Base-by-base conservation (phyloP, 1,140 invertebrate species). In the Eciton burchellii region DNA sequence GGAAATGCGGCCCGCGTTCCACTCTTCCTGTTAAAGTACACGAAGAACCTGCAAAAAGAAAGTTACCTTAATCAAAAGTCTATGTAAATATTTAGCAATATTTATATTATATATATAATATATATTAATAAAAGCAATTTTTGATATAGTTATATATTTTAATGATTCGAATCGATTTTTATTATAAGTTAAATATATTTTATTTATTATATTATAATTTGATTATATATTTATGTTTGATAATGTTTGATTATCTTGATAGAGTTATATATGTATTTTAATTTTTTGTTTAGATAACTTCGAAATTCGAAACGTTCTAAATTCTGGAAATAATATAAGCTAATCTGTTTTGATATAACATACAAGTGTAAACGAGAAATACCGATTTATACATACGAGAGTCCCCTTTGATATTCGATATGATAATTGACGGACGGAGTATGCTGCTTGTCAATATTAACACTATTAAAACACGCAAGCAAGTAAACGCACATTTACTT, bases 1-100 rank as follows among this genome's bases (percentile, higher is more conserved):
- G 97, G 97, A 96, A 96, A 85, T 97, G 96, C 12, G 96, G 97
- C 16, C 96, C 97, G 8, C 95, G 95, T 82, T 95, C 95, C 3
- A 95, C 95, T 1, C 91, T 97, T 11, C 95, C 95, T 79, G 95
- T 97, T 4, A 96, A 96, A 91, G 96, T 96, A 1, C 96, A 95
- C 74, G 96, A 97, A 88, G 96, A 97, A 90, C 90, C 93, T 29
- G 71, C 88, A 12, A 93, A 92, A 77, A 89, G 90, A 60, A 94
- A 93, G 84, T 54, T 93, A 41, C 84, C 91, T 26, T 91, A 83
- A 89, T 59, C 26, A 56, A 66, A 49, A 65, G 2, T 21, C 14
- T 11, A 41, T 54, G n/a, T 11, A 3, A 49, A 16, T 47, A 59
- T 26, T 72, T 59, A 16, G 19, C 59, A 63, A 43, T 54, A 72